Evolutionary conservation across 2,888 invertebrate genomes (phyloP), one percentile per base, ranked within the genome.

Genomic region (Mechanitis messenoides): DNA sequence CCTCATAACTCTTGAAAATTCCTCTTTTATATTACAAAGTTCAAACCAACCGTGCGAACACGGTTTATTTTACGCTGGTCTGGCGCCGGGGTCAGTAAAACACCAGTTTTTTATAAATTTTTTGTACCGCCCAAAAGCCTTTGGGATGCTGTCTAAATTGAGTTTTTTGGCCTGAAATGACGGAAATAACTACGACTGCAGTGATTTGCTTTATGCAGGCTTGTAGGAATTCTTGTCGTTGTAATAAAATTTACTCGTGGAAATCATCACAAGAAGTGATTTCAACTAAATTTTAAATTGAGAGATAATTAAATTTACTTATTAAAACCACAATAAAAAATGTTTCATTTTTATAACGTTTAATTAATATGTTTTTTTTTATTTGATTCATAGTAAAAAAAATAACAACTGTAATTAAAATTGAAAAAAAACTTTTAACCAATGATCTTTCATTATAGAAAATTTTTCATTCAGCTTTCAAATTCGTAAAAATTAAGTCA

Each of bases 21-120:
- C 42, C 53, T 58, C 38, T 55, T 55, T 56, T 53, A 50, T 54
- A 58, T 58, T 46, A 9, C 42, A 38, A 60, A 63, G 59, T 47
- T 45, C 45, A 56, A 59, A 45, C 42, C 60, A 59, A n/a, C 55
- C 38, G 59, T 53, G 56, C 47, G 54, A 45, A 57, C 47, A 33
- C n/a, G 12, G 68, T 35, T 58, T 66, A 64, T 50, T 58, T 55
- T 61, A 64, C 33, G 58, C 62, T 61, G 62, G 55, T 53, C 45
- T 59, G 59, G 61, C 58, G 57, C 50, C 31, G 50, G 50, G 64
- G 66, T 64, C 56, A 62, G 56, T 62, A 57, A 66, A 66, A 64
- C 62, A 64, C 60, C 62, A 64, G 56, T 66, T 60, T 66, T 64
- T 61, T 66, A 66, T 54, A 59, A 58, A 60, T 62, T 66, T 66